These are phyloP conservation scores for Rhamnusium bicolor DNA, from an alignment of 2,888 invertebrate species.

Conservation along the genomic window DNA sequence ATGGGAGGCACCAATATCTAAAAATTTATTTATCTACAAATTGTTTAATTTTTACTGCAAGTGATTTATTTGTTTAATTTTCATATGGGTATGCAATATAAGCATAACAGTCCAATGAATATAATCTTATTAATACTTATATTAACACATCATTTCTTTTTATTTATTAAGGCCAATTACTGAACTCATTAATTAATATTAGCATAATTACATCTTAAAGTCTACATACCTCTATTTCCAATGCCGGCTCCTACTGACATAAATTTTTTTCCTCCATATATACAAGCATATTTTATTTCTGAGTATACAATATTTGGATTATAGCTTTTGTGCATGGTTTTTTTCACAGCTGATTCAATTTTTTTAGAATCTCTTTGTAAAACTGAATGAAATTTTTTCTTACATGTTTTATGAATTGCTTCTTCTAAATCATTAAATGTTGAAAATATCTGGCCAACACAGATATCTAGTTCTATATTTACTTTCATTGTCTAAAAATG, in stretches of 20 bases:
- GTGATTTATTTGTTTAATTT: too few relatives aligned
- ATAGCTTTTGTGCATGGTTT: neutral
- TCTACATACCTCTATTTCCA: neutral
- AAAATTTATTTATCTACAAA: too few relatives aligned
- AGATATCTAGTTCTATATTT: neutral
- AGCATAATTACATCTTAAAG: too few relatives aligned
- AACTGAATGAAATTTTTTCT: neutral
- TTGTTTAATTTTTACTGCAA: too few relatives aligned
- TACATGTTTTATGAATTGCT: neutral
- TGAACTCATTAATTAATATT: too few relatives aligned
- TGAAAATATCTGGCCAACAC: neutral
- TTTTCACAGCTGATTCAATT: neutral
- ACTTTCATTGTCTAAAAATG: neutral
- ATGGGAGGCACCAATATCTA: too few relatives aligned
- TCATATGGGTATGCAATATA: too few relatives aligned
- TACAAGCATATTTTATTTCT: conserved; percentile 3
- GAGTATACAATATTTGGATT: conserved; percentile 6
- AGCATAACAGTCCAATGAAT: too few relatives aligned
- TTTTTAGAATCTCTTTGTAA: conserved; percentile 7
- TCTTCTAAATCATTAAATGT: conserved; percentile 5
- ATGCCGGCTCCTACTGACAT: neutral
- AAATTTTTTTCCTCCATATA: conserved; percentile 6
- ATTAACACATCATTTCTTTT: too few relatives aligned
- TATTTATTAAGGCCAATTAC: too few relatives aligned
- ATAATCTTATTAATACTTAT: too few relatives aligned